phyloP scores from a whole-genome alignment of 92 coral and sea anemone species.

The Blastomussa wellsi region DNA sequence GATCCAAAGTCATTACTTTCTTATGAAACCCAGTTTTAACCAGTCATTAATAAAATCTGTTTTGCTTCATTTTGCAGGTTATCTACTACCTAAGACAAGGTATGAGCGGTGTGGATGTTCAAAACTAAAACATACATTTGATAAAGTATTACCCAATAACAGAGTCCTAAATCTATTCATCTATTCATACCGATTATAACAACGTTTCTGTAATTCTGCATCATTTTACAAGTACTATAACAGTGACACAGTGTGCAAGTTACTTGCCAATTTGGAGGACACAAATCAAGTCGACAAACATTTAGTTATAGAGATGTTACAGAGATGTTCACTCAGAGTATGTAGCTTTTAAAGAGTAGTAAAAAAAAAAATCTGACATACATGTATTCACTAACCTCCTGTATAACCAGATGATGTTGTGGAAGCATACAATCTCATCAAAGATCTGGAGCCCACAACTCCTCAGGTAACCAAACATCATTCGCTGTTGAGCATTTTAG shows the following conservation, averaged over 20 bases:
- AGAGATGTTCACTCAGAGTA: too few relatives aligned
- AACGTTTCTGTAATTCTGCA: neutral
- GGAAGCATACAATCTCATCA: slow-evolving; percentile 95
- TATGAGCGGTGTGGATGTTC: slow-evolving; percentile 7
- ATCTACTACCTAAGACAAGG: slow-evolving; percentile 96
- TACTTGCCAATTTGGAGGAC: too few relatives aligned
- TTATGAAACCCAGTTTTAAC: neutral
- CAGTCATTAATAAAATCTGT: neutral
- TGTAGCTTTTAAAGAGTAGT: too few relatives aligned
- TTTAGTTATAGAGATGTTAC: too few relatives aligned
- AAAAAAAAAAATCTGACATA: too few relatives aligned
- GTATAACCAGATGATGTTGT: slow-evolving; percentile 83
- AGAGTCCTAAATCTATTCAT: too few relatives aligned
- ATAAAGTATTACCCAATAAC: too few relatives aligned
- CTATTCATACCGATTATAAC: neutral
- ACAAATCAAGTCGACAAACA: too few relatives aligned
- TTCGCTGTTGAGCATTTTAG: neutral
- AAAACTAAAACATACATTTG: too few relatives aligned
- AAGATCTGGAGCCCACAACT: slow-evolving; percentile 96
- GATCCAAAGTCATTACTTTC: neutral
- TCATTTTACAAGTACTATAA: too few relatives aligned
- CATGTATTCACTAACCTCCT: too few relatives aligned
- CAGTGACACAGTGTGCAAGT: too few relatives aligned
- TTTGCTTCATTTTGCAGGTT: slow-evolving; percentile 61
- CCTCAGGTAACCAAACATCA: slow-evolving; percentile 75